Evolutionary conservation across 1,140 invertebrate species (phyloP), one percentile per base, ranked within the genome.

Genomic region (Triops cancriformis): DNA sequence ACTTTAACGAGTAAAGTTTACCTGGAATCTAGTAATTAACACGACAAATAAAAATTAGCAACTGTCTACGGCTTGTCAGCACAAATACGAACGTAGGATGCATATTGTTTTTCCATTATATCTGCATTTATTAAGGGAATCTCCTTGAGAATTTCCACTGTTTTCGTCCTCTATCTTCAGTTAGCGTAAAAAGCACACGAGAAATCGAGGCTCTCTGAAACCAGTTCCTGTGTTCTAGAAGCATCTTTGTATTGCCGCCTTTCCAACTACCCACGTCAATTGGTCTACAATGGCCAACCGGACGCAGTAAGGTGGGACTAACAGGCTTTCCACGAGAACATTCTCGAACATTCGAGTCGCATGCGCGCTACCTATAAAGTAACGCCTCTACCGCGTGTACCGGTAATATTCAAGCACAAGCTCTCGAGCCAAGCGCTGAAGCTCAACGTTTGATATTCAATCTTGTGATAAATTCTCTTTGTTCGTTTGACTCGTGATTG

Each of bases 191-290:
- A 6, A 6, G 6, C n/a, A n/a, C 14, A 64, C 23, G 7, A 64
- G 51, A n/a, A 23, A 18, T n/a, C 51, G 18, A 64, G 43, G 51
- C 14, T 10, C n/a, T 64, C 3, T 18, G 18, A 2, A 64, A 23
- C n/a, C 51, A 64, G 51, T 64, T 64, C 51, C n/a, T 64, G 51
- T 37, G 31, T 64, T 64, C 51, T 64, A 14, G 51, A 64, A 64
- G 18, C 51, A 64, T 64, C 51, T 64, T 64, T 64, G 51, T 64
- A n/a, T 64, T 64, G 18, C 51, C 51, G 51, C 51, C 18, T 10
- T 64, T 64, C 51, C 1, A n/a, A 2, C 0, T 14, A n/a, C 10
- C 14, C 1, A 6, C 18, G n/a, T 64, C 7, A 7, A 64, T 23
- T 64, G 51, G 51, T 18, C 51, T 18, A 23, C 10, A 23, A 64